Percentiles rank a stretch among this genome's conserved stretches.
Evolutionary conservation across 2,113 vertebrate genomes (phyloP).

Genomic region (Papio anubis): DNA sequence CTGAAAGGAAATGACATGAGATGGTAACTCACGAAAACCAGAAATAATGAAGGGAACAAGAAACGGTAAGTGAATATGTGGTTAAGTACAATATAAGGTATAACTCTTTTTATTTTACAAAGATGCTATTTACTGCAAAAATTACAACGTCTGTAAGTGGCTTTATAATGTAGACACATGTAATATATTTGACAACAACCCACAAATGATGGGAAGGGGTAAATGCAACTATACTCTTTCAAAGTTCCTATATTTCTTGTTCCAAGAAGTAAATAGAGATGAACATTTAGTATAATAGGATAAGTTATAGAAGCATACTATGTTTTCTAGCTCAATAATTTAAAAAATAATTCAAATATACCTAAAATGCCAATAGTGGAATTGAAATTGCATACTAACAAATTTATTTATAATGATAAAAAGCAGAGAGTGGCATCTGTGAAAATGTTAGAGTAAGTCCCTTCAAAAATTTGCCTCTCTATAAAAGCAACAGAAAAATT

Average conservation of each 20-base stretch:
- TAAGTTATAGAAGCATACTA: not conserved
- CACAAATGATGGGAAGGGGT: not conserved
- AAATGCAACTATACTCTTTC: not conserved
- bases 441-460: not conserved
- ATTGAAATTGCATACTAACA: not conserved
- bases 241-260: not conserved
- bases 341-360: not conserved
- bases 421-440: not conserved
- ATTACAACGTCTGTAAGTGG: not conserved
- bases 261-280: not conserved
- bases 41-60: not conserved
- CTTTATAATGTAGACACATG: not conserved
- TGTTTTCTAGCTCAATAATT: not conserved
- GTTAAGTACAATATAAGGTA: not conserved
- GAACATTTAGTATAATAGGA: not conserved
- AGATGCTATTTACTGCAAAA: not conserved
- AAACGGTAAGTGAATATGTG: not conserved
- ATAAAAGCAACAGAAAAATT: not conserved
- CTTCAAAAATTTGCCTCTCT: not conserved
- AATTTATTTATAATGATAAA: not conserved
- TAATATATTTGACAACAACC: not conserved
- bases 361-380: not conserved
- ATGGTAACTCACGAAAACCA: not conserved
- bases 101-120: not conserved
- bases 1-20: not conserved